Evolutionary conservation across 2,113 vertebrate genomes (phyloP).

Genomic region (Phaethornis superciliosus): DNA sequence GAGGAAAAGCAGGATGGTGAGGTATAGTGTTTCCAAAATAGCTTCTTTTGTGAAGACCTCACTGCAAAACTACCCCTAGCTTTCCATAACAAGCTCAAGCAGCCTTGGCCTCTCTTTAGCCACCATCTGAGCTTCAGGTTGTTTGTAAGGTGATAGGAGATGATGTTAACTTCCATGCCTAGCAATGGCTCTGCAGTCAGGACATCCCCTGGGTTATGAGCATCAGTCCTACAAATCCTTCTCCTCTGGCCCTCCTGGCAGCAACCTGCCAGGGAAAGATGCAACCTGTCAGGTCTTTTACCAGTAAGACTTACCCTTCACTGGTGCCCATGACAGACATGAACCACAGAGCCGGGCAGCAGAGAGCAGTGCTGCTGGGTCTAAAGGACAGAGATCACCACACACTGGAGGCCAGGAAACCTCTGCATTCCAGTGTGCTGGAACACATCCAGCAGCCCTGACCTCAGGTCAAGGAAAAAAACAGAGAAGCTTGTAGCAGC

Average conservation of each 20-base stretch:
- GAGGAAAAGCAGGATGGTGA: neutral
- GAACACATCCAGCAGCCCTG: neutral
- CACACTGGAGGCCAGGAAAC: neutral
- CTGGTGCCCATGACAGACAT: neutral
- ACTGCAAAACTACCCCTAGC: neutral
- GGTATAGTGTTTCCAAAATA: neutral
- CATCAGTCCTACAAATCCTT: neutral
- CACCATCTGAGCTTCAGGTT: conserved; percentile 3
- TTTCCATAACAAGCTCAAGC: neutral
- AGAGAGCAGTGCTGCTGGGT: neutral
- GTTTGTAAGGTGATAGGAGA: neutral
- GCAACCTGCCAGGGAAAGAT: neutral
- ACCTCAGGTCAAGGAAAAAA: neutral
- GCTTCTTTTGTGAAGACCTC: neutral
- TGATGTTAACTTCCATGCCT: neutral
- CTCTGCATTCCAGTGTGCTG: neutral
- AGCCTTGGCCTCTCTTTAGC: neutral
- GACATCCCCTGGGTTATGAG: neutral
- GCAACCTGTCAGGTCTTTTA: neutral
- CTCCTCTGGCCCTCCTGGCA: neutral
- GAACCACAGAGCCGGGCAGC: neutral
- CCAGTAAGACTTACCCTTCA: neutral
- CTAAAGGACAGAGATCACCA: neutral
- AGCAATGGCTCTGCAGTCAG: neutral
- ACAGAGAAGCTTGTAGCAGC: neutral